Base-by-base conservation (phyloP, 1,140 invertebrate species). In the Anastrepha ludens region DNA sequence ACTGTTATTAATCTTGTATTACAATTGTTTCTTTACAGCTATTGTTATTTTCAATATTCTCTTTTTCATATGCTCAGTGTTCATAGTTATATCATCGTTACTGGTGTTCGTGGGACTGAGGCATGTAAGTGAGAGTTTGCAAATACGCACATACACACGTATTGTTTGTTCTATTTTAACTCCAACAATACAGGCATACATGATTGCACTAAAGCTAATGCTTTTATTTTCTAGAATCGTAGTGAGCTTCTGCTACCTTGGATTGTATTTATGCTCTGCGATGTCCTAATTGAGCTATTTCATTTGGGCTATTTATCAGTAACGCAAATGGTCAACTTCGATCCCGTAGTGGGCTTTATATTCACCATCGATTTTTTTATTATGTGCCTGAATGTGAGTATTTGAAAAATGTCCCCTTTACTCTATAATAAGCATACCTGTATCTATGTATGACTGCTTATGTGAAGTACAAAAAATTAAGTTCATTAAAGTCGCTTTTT, bases 21-120 rank as follows among this genome's bases (percentile, higher is more conserved):
- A 86, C 85, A 88, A 89, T 70, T 89, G n/a, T 81, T 2, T 86
- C 58, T 65, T 90, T 89, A 64, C 90, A 92, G 91, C 89, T 86
- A 92, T 90, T 92, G 91, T 92, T 90, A 90, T 92, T 90, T 92
- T 92, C 89, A 92, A 92, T 89, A 87, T 92, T 88, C 90, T 92
- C 88, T 91, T 92, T 89, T 90, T 92, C 70, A 90, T 90, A 89
- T 92, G 91, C 89, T 90, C 91, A 15, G 81, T 91, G 87, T 89
- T 91, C 74, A 89, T 92, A 88, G 88, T 91, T 62, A 44, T 92
- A 41, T 88, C 90, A 39, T 92, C 91, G 58, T 39, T 92, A 1
- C 55, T 92, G 59, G n/a, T 91, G 81, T 89, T 92, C 81, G 74
- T 90, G 58, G 91, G 91, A 60, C 5, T 86, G 17, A 60, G 62